Conservation (phyloP, 2,888 invertebrate species). For the Sphecodes monilicornis region DNA sequence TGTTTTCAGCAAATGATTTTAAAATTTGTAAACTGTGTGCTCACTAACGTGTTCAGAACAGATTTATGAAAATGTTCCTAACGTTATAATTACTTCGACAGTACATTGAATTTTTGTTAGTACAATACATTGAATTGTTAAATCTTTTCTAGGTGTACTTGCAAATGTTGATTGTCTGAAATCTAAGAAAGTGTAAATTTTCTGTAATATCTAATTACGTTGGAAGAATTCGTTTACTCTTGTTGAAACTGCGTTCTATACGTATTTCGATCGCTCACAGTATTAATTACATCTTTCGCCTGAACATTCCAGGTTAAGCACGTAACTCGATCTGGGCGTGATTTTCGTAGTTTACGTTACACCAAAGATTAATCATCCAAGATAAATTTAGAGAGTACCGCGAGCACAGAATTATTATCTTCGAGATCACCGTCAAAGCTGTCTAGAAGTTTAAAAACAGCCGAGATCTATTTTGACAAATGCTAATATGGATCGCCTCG, state of each 20-base stretch:
- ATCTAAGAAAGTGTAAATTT: not conserved
- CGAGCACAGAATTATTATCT: slow-evolving; percentile 35
- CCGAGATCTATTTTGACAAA: not conserved
- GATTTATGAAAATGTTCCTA: too few relatives aligned
- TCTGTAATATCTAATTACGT: not conserved
- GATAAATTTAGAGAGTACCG: slow-evolving; percentile 55
- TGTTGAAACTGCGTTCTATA: not conserved
- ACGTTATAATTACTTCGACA: too few relatives aligned
- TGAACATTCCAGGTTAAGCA: not conserved
- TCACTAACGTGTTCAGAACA: too few relatives aligned
- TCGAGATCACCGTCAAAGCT: slow-evolving; percentile 26
- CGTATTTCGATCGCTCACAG: not conserved
- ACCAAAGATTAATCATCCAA: slow-evolving; percentile 44
- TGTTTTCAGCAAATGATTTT: too few relatives aligned
- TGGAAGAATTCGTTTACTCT: not conserved
- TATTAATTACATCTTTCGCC: not conserved
- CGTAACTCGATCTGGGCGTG: slow-evolving; percentile 9
- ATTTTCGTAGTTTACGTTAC: slow-evolving; percentile 31
- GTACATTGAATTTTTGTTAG: not conserved
- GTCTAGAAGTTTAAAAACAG: slow-evolving; percentile 24
- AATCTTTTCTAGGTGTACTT: not conserved
- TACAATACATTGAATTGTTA: too few relatives aligned
- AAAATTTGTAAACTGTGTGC: too few relatives aligned
- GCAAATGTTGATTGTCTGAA: not conserved
- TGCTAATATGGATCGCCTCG: not conserved